Evolutionary conservation across 2,888 invertebrate species (phyloP).

Genomic region (Dichetophora obliterata): DNA sequence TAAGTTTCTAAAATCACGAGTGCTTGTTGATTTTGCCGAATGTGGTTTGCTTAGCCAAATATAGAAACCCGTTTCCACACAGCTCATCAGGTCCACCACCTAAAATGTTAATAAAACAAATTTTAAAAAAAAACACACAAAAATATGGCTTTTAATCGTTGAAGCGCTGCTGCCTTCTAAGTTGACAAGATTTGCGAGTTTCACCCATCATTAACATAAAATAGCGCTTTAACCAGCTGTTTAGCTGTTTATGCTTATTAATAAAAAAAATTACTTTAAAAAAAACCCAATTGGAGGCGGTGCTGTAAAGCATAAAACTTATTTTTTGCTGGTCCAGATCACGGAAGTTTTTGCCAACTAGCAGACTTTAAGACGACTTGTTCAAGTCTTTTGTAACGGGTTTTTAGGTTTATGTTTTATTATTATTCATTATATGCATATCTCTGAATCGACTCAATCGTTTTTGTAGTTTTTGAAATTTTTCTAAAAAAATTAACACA

Average conservation of each 20-base stretch:
- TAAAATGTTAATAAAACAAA: neutral
- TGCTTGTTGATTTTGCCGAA: neutral
- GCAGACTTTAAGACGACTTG: neutral
- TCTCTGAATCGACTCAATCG: neutral
- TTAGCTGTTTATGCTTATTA: no score
- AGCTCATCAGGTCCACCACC: neutral
- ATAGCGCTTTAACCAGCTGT: neutral
- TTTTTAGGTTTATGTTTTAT: neutral
- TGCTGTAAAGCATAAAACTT: neutral
- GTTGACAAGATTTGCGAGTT: constrained; percentile 22
- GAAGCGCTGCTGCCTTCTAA: neutral
- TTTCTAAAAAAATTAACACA: constrained; percentile 12
- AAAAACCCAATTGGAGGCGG: neutral
- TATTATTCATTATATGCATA: neutral
- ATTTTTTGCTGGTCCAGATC: neutral
- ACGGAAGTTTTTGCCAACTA: neutral
- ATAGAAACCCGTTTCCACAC: constrained; percentile 12
- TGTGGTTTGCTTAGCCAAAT: constrained; percentile 20
- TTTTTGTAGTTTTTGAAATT: neutral
- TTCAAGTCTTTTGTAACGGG: neutral
- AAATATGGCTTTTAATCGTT: neutral
- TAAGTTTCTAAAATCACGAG: neutral
- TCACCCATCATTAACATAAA: neutral
- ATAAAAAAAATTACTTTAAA: no score
- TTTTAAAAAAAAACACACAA: neutral